Conservation (phyloP, 2,113 vertebrate species). For the Pluvianellus socialis region DNA sequence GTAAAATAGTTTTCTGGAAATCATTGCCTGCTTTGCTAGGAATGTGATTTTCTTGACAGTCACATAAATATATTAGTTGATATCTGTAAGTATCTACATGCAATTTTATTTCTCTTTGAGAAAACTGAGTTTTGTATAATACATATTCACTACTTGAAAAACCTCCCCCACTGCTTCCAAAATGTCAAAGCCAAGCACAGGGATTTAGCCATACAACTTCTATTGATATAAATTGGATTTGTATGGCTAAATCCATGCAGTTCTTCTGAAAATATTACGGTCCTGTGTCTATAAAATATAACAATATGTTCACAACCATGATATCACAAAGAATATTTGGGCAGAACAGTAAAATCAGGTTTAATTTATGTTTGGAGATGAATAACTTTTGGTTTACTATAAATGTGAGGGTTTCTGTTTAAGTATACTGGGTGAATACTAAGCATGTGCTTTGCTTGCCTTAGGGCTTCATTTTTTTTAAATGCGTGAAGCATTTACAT, state of each 20-base stretch:
- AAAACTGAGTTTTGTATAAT: slow-evolving; percentile 28
- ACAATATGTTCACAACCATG: background rate
- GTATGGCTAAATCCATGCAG: slow-evolving; percentile 50
- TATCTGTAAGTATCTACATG: background rate
- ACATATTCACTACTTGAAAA: slow-evolving; percentile 11
- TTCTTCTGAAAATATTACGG: slow-evolving; percentile 28
- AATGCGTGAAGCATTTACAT: slow-evolving; percentile 60
- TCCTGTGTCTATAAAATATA: slow-evolving; percentile 6
- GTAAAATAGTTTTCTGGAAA: background rate
- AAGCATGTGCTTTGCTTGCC: slow-evolving; percentile 58
- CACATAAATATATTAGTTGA: background rate
- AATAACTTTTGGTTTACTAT: slow-evolving; percentile 45
- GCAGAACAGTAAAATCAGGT: background rate
- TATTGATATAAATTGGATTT: slow-evolving; percentile 65
- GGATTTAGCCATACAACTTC: slow-evolving; percentile 58
- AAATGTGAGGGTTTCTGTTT: slow-evolving; percentile 35
- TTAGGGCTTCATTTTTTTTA: slow-evolving; percentile 59
- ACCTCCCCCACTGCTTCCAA: slow-evolving; percentile 54
- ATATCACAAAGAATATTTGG: background rate
- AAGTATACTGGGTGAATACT: slow-evolving; percentile 61
- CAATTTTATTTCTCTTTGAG: slow-evolving; percentile 7
- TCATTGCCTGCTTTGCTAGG: background rate
- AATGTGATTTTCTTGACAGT: background rate
- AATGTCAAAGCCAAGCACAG: slow-evolving; percentile 42
- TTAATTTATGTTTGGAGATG: slow-evolving; percentile 31